Conservation (phyloP, 2,797 vertebrate genomes). For the Scolopax bukidnonensis region DNA sequence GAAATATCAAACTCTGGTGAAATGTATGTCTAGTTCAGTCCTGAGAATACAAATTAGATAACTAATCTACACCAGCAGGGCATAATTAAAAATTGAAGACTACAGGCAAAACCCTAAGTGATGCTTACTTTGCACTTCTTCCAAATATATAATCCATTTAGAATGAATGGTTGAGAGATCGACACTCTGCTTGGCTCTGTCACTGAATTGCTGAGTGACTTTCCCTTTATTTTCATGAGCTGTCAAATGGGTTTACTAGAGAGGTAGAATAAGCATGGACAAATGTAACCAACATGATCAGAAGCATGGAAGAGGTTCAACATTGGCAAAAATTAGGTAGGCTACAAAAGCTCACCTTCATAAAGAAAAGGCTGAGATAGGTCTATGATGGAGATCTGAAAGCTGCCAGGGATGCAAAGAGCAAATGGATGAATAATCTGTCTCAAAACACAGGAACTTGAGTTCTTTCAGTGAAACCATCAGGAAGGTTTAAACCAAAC, state of each 20-base stretch:
- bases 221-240: neutral
- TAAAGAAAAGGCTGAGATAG: neutral
- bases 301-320: rapidly evolving
- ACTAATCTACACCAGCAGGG: neutral
- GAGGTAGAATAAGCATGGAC: neutral
- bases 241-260: neutral
- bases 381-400: neutral
- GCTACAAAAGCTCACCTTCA: neutral
- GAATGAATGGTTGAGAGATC: neutral
- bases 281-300: neutral
- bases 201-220: neutral
- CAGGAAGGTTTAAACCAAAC: neutral
- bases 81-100: neutral
- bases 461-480: neutral
- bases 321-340: neutral
- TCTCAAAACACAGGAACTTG: neutral
- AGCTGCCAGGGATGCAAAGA: neutral
- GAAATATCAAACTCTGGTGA: slow-evolving; percentile 39
- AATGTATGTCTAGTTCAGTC: slow-evolving; percentile 1
- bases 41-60: slow-evolving; percentile 40
- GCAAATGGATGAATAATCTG: neutral
- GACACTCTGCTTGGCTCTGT: neutral
- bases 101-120: neutral
- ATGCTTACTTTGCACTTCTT: neutral
- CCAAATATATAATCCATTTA: neutral